phyloP scores from a whole-genome alignment of 2,888 invertebrate genomes.

The Morpho achilles region DNA sequence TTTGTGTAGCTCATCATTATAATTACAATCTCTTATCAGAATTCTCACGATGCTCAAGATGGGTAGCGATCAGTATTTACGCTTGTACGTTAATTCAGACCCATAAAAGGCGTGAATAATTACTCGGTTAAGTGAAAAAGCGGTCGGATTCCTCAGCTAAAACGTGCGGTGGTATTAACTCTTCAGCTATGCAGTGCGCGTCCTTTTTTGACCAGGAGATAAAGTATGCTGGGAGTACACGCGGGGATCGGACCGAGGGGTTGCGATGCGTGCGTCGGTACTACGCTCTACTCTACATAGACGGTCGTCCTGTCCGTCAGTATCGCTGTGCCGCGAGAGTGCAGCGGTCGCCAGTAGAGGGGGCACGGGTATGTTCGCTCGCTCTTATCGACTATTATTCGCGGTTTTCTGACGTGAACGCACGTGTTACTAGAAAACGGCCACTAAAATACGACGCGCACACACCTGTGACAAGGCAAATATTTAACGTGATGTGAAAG shows the following conservation, averaged over 20 bases:
- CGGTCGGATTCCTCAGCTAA: constrained; percentile 48
- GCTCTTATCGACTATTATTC: constrained; percentile 55
- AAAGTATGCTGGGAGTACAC: constrained; percentile 3
- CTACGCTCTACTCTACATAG: constrained; percentile 27
- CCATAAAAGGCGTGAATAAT: constrained; percentile 71
- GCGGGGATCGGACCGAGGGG: constrained; percentile 36
- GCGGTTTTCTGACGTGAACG: constrained; percentile 65
- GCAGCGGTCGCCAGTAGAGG: constrained; percentile 53
- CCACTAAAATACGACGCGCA: constrained; percentile 48
- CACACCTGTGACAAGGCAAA: constrained; percentile 69
- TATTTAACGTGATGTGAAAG: constrained; percentile 70
- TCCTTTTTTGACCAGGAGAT: constrained; percentile 21
- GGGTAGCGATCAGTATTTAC: constrained; percentile 43
- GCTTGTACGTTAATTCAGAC: constrained; percentile 52
- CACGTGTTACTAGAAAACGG: constrained; percentile 62
- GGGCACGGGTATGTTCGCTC: constrained; percentile 34
- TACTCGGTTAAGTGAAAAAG: constrained; percentile 60
- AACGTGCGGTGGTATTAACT: constrained; percentile 39
- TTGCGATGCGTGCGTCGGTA: constrained; percentile 44
- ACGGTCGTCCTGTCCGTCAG: constrained; percentile 47
- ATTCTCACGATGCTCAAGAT: constrained; percentile 48
- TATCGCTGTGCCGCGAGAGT: constrained; percentile 65
- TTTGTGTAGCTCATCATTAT: constrained; percentile 27
- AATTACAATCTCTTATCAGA: constrained; percentile 28
- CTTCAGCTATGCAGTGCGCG: constrained; percentile 26